phyloP scores from a whole-genome alignment of 1,140 invertebrate genomes.

The Drosophila triauraria region DNA sequence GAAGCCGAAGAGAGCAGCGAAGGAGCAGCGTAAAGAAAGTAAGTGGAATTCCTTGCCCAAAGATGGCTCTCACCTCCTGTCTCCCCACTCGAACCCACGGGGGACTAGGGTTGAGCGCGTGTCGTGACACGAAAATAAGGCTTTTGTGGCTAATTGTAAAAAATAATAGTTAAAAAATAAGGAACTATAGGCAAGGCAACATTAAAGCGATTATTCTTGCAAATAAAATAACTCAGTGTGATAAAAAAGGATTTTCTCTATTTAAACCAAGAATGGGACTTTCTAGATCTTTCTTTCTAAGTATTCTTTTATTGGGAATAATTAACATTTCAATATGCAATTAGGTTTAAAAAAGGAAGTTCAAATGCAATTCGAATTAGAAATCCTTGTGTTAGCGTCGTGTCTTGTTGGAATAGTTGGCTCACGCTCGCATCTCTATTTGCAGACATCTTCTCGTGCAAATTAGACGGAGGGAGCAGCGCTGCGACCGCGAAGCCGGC shows the following conservation, averaged over 20 bases:
- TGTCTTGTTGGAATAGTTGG: not conserved
- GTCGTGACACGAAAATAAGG: not conserved
- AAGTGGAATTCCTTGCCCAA: slow-evolving; percentile 81
- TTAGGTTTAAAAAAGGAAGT: no score
- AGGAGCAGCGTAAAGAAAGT: slow-evolving; percentile 67
- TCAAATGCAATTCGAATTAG: not conserved
- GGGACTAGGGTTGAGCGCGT: slow-evolving; percentile 9
- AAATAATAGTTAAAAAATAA: no score
- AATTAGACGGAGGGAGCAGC: slow-evolving; percentile 36
- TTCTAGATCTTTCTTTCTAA: no score
- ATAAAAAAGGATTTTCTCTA: no score
- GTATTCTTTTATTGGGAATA: no score
- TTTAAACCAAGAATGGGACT: no score
- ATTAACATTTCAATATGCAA: no score
- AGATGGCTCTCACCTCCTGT: slow-evolving; percentile 55
- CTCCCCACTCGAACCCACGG: slow-evolving; percentile 4
- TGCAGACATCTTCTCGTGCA: slow-evolving; percentile 39
- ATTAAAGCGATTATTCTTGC: no score
- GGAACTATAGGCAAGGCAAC: no score
- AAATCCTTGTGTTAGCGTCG: not conserved
- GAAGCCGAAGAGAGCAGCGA: slow-evolving; percentile 28
- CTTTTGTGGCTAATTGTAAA: not conserved
- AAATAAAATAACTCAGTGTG: no score
- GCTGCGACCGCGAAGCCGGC: slow-evolving; percentile 21
- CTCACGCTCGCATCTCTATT: slow-evolving; percentile 14